These are phyloP conservation scores for Cichladusa arquata DNA, from an alignment of 2,113 vertebrate species.

Conservation along the genomic window DNA sequence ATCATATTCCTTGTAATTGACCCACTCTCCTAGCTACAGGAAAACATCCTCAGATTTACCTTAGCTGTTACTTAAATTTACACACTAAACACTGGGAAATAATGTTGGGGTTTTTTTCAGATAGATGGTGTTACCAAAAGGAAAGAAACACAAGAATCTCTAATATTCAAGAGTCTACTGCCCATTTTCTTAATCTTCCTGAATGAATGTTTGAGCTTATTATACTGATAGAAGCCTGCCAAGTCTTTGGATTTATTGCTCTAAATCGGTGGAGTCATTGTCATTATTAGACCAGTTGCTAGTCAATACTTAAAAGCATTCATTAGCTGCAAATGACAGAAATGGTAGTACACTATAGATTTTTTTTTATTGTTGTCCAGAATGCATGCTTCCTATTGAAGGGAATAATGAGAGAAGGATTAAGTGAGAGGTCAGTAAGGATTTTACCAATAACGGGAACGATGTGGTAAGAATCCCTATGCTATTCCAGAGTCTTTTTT, in stretches of 20 bases:
- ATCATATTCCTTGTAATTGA: neutral
- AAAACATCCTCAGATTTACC: neutral
- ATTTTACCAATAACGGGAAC: neutral
- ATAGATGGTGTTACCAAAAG: neutral
- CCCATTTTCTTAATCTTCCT: constrained; percentile 59
- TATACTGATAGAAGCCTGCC: constrained; percentile 53
- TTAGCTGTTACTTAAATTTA: constrained; percentile 25
- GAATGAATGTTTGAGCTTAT: constrained; percentile 65
- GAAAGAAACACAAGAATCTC: constrained; percentile 29
- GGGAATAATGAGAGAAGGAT: constrained; percentile 52
- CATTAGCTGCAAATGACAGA: constrained; percentile 71
- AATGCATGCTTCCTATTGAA: constrained; percentile 58
- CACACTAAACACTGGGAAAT: neutral
- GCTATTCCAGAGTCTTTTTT: neutral
- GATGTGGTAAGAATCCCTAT: neutral
- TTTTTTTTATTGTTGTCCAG: constrained; percentile 68
- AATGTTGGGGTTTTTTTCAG: neutral
- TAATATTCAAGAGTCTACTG: neutral
- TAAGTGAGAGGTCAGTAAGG: constrained; percentile 55
- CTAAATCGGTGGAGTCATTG: constrained; percentile 63
- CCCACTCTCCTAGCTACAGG: neutral
- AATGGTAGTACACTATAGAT: constrained; percentile 56
- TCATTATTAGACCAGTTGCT: constrained; percentile 62
- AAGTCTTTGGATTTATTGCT: constrained; percentile 69
- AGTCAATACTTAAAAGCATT: constrained; percentile 68